Base-by-base conservation (phyloP, 2,888 invertebrate species). In the Polyommatus icarus region DNA sequence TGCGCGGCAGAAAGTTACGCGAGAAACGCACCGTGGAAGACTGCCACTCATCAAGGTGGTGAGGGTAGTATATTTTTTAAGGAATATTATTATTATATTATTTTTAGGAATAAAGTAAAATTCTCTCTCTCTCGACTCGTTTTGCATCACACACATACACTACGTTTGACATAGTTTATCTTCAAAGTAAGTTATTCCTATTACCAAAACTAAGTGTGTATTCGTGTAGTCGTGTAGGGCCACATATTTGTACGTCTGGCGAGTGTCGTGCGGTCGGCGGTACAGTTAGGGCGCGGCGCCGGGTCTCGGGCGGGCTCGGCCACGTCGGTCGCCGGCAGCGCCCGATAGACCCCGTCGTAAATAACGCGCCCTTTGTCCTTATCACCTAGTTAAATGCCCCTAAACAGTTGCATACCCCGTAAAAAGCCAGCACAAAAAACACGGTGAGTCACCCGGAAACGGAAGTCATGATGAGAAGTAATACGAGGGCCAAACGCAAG, bases 381-480 rank as follows among this genome's bases (percentile, higher is more conserved):
- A 67, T 67, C 67, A 67, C 67, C 67, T 67, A 67, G 15, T 67
- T 67, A 67, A 67, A 67, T 67, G 67, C 15, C 67, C 67, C 15
- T 67, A 67, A 67, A 67, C 67, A 67, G 67, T 67, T 67, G 67
- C 29, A 67, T 67, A 67, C 29, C 24, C 24, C 10, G 10, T 3
- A 29, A 67, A 67, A 67, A 18, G 6, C 15, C 12, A 15, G 67
- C 29, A 67, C 67, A 29, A 67, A 67, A 61, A 67, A 24, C 7
- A 15, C 24, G 29, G 6, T 67, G 29, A 32, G 10, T 67, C 67
- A 67, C 15, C 32, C 67, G 67, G 67, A 32, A 67, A 67, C 29
- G 67, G 67, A 67, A 29, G 67, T 67, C 29, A 15, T 5, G 61
- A 61, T 24, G 20, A 29, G 67, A 29, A 67, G 12, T 5, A 32